Evolutionary conservation across 2,113 vertebrate genomes (phyloP).

Genomic region (Amazona guildingii): DNA sequence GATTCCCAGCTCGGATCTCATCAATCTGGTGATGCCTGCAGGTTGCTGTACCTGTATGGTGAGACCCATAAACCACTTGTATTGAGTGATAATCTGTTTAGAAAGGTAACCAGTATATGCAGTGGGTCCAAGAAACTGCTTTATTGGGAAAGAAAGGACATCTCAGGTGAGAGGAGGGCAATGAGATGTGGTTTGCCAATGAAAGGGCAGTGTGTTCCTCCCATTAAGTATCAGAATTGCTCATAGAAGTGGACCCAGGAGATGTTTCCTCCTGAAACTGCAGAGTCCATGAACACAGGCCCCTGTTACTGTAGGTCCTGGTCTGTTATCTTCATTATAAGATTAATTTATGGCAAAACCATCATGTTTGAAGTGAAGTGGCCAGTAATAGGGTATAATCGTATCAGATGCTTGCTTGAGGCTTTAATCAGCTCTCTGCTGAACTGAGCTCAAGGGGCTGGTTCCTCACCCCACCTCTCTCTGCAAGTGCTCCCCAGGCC

Average conservation of each 20-base stretch:
- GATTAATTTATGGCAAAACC: background rate
- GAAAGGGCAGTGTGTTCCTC: background rate
- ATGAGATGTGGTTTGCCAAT: background rate
- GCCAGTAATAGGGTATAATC: background rate
- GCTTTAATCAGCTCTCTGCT: background rate
- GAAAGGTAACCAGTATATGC: background rate
- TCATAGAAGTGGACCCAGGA: background rate
- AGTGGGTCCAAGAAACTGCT: background rate
- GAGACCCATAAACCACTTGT: background rate
- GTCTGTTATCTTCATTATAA: background rate
- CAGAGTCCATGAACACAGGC: background rate
- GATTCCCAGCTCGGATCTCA: background rate
- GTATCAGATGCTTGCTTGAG: background rate
- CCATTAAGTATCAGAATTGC: background rate
- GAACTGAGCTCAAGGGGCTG: background rate
- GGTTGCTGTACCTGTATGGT: background rate
- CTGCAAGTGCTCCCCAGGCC: background rate
- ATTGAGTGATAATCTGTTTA: background rate
- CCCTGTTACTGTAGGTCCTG: background rate
- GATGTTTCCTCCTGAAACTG: background rate
- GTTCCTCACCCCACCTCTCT: background rate
- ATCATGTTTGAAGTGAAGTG: background rate
- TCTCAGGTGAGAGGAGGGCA: background rate
- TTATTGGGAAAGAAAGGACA: background rate
- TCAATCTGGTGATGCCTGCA: background rate